Evolutionary conservation across 2,888 invertebrate species (phyloP), one percentile per base, ranked within the genome.

Genomic region (Hirtodrosophila trivittata): DNA sequence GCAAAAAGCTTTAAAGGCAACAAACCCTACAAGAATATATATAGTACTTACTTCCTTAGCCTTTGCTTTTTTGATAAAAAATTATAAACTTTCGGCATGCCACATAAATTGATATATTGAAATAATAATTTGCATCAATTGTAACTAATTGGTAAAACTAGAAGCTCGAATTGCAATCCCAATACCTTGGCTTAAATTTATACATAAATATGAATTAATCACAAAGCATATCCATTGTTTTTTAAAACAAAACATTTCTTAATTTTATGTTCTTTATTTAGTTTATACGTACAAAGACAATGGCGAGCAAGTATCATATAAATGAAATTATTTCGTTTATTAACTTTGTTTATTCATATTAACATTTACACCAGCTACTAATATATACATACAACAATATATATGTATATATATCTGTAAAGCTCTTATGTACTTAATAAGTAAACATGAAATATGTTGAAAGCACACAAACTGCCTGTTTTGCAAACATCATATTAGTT

Each of bases 391-490:
- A n/a, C n/a, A 38, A 13, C 5, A 38, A 33, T 25, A 6, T 25
- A 25, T 4, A 25, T 4, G 3, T 28, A 28, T 28, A 28, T 28
- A 56, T 51, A 47, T 47, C 32, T 64, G 64, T 70, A 54, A 64
- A 51, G 30, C 60, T 60, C 43, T 63, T 58, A 72, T 69, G 83
- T 80, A 80, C 86, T 85, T 77, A 80, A 38, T 43, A 30, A 52
- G 25, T 14, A 30, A 51, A 55, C 35, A 46, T 63, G 32, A 58
- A 58, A 55, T 58, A 65, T 68, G 58, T 77, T 78, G 43, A 45
- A 65, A 86, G 84, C 81, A 86, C 77, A 83, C 67, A 74, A 83
- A 81, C 80, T 81, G 80, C 80, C 80, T 78, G 76, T 77, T 75
- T 70, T 73, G 60, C 57, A 70, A 72, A 59, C 55, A 63, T 73